Base-by-base conservation (phyloP, 2,888 invertebrate genomes). In the Bellardia pandia region DNA sequence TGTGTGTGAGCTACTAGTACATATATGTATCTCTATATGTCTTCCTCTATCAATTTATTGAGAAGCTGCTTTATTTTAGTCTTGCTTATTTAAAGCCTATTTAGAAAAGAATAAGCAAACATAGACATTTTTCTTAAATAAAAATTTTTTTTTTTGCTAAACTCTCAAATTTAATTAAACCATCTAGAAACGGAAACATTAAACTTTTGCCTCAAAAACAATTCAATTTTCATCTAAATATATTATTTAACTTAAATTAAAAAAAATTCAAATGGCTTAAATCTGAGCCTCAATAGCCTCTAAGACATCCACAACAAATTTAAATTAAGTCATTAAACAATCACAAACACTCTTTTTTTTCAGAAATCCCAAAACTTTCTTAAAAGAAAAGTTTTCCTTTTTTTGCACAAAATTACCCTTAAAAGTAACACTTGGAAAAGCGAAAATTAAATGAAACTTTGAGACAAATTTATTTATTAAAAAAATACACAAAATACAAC, bases 241-340 rank as follows among this genome's bases (percentile, higher is more conserved):
- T 30, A 2, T 51, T n/a, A 51, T 14, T 51, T 51, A n/a, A 51
- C 0, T n/a, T 6, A 5, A 51, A 51, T n/a, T 51, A n/a, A n/a
- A 51, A 51, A 40, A 40, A 40, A 40, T n/a, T 40, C 7, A 3
- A 16, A 64, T 9, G 16, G 6, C 13, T 62, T 13, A 62, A 30
- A 58, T 51, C 13, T 45, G 9, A 45, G 3, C 45, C 45, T n/a
- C n/a, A 16, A 11, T 8, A 14, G 3, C 23, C 42, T 66, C 37
- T 42, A 23, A 42, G 5, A 11, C 48, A 37, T 14, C 37, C 16
- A 16, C n/a, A n/a, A n/a, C n/a, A 11, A 14, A 71, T 51, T 37
- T 71, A 53, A 71, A 71, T 71, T n/a, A 69, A 69, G 68, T 48
- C 68, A 68, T 69, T 48, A 53, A 53, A 71, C 69, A 71, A 71